A percentile compares a stretch with the other conserved stretches of the same genome.
Evolutionary conservation across 2,113 vertebrate species (phyloP).

Genomic region (Nycticryphes semicollaris): DNA sequence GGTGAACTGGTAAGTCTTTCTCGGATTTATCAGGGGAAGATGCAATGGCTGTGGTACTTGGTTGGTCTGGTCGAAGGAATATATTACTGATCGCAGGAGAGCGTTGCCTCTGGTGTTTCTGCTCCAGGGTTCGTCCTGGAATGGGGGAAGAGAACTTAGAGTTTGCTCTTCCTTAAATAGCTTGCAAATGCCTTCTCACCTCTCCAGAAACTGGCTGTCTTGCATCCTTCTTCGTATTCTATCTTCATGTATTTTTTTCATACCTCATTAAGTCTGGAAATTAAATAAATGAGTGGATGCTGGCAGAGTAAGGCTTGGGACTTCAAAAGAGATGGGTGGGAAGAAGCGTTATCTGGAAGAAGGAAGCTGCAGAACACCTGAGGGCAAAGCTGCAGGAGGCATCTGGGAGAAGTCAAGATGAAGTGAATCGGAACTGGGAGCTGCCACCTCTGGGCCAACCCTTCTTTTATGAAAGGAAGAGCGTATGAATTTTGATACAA

Average conservation of each 20-base stretch:
- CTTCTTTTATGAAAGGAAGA: rapidly evolving
- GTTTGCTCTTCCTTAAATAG: not conserved
- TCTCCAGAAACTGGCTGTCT: not conserved
- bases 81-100: rapidly evolving
- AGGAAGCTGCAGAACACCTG: not conserved
- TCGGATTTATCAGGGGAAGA: not conserved
- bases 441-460: not conserved
- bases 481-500: not conserved
- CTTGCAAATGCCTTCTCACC: not conserved
- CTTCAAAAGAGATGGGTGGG: constrained; percentile 31
- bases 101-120: not conserved
- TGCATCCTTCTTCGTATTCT: not conserved
- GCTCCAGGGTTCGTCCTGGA: not conserved
- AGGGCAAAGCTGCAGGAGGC: not conserved
- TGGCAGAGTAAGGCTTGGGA: not conserved
- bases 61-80: not conserved
- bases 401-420: not conserved
- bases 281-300: not conserved
- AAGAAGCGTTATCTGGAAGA: not conserved
- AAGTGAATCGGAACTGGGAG: not conserved
- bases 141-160: not conserved
- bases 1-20: constrained; percentile 30
- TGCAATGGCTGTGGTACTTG: not conserved
- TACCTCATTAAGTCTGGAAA: constrained; percentile 5
- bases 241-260: not conserved